Evolutionary conservation across 1,140 invertebrate genomes (phyloP).

Genomic region (Drosophila hydei): DNA sequence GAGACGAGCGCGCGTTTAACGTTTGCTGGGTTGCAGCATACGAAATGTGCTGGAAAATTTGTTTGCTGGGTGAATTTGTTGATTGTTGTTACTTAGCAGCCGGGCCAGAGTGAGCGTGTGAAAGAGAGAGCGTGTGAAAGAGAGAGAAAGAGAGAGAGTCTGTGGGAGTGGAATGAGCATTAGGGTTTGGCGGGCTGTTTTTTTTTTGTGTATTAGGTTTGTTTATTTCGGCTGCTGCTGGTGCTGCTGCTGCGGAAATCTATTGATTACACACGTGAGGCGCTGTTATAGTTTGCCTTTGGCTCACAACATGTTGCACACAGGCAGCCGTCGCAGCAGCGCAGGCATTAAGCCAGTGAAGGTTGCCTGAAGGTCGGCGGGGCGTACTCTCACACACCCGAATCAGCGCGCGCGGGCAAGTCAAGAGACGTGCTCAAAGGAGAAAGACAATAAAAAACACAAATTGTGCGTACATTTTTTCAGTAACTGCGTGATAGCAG

Average conservation of each 20-base stretch:
- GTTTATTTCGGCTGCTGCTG: constrained; percentile 51
- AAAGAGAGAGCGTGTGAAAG: background rate
- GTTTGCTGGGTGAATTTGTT: constrained; percentile 65
- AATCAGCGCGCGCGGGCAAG: constrained; percentile 6
- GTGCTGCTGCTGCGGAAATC: constrained; percentile 38
- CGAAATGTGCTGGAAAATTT: constrained; percentile 27
- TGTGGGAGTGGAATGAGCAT: background rate
- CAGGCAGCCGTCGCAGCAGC: constrained; percentile 23
- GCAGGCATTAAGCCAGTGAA: constrained; percentile 56
- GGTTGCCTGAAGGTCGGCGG: constrained; percentile 80
- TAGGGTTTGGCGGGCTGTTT: constrained; percentile 7
- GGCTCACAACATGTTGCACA: constrained; percentile 60
- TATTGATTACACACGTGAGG: constrained; percentile 73
- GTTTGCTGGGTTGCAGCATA: constrained; percentile 30
- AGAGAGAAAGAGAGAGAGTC: constrained; percentile 3
- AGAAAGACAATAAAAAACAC: background rate
- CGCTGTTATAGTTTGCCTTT: constrained; percentile 31
- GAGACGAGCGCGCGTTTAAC: background rate
- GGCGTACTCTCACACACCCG: constrained; percentile 40
- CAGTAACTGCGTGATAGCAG: background rate
- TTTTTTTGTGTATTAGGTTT: constrained; percentile 27
- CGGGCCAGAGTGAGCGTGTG: constrained; percentile 30
- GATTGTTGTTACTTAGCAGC: constrained; percentile 75
- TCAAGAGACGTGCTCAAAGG: constrained; percentile 26
- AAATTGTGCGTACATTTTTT: constrained; percentile 2